Conservation (phyloP, 2,113 vertebrate genomes). For the Machaerirhynchus nigripectus region DNA sequence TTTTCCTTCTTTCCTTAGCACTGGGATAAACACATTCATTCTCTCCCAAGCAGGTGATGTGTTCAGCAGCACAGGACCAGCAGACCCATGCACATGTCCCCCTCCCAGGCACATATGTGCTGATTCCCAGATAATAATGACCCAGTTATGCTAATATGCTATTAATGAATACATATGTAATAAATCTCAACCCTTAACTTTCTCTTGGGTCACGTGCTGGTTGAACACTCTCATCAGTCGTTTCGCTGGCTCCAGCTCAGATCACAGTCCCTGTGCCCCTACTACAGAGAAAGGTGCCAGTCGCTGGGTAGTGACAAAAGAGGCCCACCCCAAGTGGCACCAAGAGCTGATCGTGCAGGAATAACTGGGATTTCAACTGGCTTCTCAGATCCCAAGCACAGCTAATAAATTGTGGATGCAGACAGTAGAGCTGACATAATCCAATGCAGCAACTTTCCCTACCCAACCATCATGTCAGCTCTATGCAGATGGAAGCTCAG, state of each 20-base stretch:
- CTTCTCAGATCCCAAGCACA: neutral
- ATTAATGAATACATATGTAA: neutral
- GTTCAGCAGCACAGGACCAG: neutral
- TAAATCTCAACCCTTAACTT: neutral
- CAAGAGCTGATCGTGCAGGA: neutral
- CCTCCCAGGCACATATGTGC: conserved; percentile 20
- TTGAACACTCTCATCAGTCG: neutral
- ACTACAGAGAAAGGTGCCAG: neutral
- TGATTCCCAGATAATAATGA: conserved; percentile 35
- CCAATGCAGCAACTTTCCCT: neutral
- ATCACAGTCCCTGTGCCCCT: neutral
- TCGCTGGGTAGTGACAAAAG: neutral
- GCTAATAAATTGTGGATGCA: neutral
- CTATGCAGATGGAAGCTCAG: conserved; percentile 7
- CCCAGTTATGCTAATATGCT: conserved; percentile 18
- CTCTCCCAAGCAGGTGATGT: conserved; percentile 29
- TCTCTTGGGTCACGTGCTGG: neutral
- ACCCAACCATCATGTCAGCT: neutral
- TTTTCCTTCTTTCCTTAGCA: neutral
- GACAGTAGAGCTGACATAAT: neutral
- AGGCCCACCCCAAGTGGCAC: neutral
- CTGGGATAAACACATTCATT: conserved; percentile 1
- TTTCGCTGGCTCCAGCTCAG: neutral
- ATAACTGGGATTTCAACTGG: neutral
- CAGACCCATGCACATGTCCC: neutral